Percentiles rank a stretch among this genome's conserved stretches.
phyloP scores from a whole-genome alignment of 2,113 vertebrate genomes.

The Upupa epops region DNA sequence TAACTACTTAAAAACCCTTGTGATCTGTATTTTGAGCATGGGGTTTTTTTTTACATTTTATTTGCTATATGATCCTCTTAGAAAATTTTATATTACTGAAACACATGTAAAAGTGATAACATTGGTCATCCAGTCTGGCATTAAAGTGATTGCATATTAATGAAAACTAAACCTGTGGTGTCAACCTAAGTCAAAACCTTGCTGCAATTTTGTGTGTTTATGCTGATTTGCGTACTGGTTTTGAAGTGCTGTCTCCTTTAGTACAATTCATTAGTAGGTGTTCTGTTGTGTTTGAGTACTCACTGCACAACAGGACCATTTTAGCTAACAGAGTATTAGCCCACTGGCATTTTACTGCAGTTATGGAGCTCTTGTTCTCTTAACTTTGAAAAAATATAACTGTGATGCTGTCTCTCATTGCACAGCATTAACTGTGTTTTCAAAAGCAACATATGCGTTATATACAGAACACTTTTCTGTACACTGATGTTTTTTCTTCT shows the following conservation, averaged over 20 bases:
- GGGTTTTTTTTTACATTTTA: background rate
- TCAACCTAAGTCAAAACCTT: background rate
- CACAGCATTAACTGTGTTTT: background rate
- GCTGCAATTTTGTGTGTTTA: background rate
- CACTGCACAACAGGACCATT: background rate
- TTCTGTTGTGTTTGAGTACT: background rate
- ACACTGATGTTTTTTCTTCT: background rate
- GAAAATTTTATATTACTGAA: background rate
- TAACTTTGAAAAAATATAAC: conserved; percentile 31
- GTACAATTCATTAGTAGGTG: background rate
- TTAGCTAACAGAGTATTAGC: background rate
- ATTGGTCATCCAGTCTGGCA: background rate
- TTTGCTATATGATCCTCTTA: background rate
- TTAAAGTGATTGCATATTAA: background rate
- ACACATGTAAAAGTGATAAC: background rate
- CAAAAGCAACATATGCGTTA: background rate
- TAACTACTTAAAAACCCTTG: background rate
- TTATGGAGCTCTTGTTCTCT: conserved; percentile 35
- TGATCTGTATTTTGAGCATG: too few species aligned
- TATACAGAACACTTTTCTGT: background rate
- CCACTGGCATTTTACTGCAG: conserved; percentile 27
- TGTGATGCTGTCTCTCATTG: background rate
- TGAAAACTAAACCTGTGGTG: background rate
- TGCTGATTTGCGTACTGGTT: background rate
- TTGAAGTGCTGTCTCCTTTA: background rate